Base-by-base conservation (phyloP, 2,113 vertebrate genomes). In the Cryptotis parvus region DNA sequence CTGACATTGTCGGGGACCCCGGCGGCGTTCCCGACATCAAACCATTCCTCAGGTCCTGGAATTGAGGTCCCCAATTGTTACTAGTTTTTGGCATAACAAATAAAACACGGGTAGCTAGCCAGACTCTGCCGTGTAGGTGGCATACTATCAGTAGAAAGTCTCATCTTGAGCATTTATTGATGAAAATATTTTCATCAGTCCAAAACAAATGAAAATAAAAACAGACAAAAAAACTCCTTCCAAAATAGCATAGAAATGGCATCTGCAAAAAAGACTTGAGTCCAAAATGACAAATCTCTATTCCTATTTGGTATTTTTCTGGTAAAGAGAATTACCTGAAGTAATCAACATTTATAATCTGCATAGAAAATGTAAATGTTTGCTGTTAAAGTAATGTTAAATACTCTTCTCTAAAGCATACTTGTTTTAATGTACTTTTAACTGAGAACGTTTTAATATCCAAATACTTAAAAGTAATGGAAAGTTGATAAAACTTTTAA, bases 401-500 rank as follows among this genome's bases (percentile, higher is more conserved):
- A 70, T 76, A 83, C n/a, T 52, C 14, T 16, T 65, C 58, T 78
- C 55, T 78, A 66, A 43, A 33, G 24, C 73, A 43, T 77, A 52
- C n/a, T 79, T 86, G 35, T 72, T 31, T 93, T 84, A 79, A 29
- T 58, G 9, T 79, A 65, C 33, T 89, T 79, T 85, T 14, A 26
- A 66, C 3, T 78, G 63, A 43, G 33, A 75, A 83, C 35, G 66
- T 27, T 93, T 84, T 74, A 22, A 58, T 58, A 58, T 1, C 5
- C 55, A 58, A 58, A 73, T 45, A 80, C 9, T 26, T 9, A 89
- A 79, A 37, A 24, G 4, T 78, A 39, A 66, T 55, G 43, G 9
- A 15, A 79, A 78, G 15, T 10, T 66, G 18, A 84, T 24, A 41
- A 12, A 92, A 74, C 16, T 66, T 75, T 63, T n/a, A 79, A 74